Base-by-base conservation (phyloP, 2,113 vertebrate species). In the Xiphorhynchus elegans region DNA sequence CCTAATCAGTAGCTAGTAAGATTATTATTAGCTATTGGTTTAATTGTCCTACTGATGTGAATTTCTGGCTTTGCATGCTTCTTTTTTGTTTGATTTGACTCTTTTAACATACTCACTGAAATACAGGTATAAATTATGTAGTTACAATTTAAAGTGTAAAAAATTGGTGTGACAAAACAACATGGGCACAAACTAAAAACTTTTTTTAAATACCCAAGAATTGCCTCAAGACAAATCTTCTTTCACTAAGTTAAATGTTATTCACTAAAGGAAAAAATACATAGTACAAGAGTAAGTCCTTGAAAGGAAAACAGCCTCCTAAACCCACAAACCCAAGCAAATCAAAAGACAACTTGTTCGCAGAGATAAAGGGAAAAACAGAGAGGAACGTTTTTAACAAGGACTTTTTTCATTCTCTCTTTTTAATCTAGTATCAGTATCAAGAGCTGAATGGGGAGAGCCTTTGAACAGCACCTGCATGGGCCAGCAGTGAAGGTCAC, bases 311-410 rank as follows among this genome's bases (percentile, higher is more conserved):
- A 96, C 87, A 96, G 91, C 84, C 95, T 98, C 91, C 96, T 97
- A 94, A 95, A 88, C 95, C 90, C 89, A 83, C 95, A 96, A 97
- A 96, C 97, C 97, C 97, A 97, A 97, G 97, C 90, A 97, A 97
- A 97, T 98, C 95, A 97, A 98, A 98, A 97, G 96, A 95, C 88
- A 96, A 97, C 96, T 97, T 97, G 97, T 98, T 98, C 93, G 84
- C 58, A 17, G 85, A 97, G 96, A 96, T 90, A 96, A 95, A 97
- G 93, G 70, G 83, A 75, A 95, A 96, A 89, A 58, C 93, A 84
- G 89, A 90, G 89, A 93, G 96, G 74, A 97, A 79, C 77, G n/a
- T 96, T 97, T 97, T 97, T 96, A 80, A 78, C 35, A 53, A 95
- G 62, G 96, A 96, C 89, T 94, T 96, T 94, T 91, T 96, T 97